phyloP scores from a whole-genome alignment of 1,140 invertebrate genomes.

The Ooceraea biroi region DNA sequence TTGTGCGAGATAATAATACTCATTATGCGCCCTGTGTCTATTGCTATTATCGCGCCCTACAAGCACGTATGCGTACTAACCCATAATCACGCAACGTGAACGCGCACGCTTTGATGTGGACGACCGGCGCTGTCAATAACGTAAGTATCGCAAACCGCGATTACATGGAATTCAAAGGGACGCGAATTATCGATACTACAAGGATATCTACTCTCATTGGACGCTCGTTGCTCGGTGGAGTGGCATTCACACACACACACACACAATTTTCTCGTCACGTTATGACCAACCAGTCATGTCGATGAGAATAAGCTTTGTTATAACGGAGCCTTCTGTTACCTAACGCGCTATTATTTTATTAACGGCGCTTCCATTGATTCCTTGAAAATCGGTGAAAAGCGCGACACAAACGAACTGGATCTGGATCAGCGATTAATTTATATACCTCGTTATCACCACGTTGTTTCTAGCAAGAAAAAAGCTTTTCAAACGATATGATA shows the following conservation, averaged over 20 bases:
- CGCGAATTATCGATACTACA: slow-evolving; percentile 66
- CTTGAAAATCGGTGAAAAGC: slow-evolving; percentile 24
- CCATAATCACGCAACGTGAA: slow-evolving; percentile 29
- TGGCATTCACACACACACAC: slow-evolving; percentile 17
- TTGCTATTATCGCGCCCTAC: slow-evolving; percentile 14
- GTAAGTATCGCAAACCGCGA: slow-evolving; percentile 35
- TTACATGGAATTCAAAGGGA: slow-evolving; percentile 62
- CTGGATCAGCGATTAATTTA: neutral
- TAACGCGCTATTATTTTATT: slow-evolving; percentile 43
- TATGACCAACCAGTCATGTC: slow-evolving; percentile 43
- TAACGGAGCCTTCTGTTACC: slow-evolving; percentile 32
- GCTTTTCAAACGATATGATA: neutral
- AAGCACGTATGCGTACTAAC: neutral
- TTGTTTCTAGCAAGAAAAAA: neutral
- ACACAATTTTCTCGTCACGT: slow-evolving; percentile 56
- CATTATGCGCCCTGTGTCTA: slow-evolving; percentile 4
- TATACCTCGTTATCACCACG: neutral
- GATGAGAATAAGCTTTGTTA: slow-evolving; percentile 43
- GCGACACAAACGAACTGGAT: neutral
- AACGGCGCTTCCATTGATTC: slow-evolving; percentile 42
- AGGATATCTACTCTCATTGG: slow-evolving; percentile 65
- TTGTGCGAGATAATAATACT: slow-evolving; percentile 2
- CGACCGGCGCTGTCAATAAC: slow-evolving; percentile 46
- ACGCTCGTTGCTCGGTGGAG: slow-evolving; percentile 40
- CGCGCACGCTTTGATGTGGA: slow-evolving; percentile 27